These are phyloP conservation scores for Eidolon helvum DNA, from an alignment of 2,113 vertebrate genomes.

Conservation along the genomic window DNA sequence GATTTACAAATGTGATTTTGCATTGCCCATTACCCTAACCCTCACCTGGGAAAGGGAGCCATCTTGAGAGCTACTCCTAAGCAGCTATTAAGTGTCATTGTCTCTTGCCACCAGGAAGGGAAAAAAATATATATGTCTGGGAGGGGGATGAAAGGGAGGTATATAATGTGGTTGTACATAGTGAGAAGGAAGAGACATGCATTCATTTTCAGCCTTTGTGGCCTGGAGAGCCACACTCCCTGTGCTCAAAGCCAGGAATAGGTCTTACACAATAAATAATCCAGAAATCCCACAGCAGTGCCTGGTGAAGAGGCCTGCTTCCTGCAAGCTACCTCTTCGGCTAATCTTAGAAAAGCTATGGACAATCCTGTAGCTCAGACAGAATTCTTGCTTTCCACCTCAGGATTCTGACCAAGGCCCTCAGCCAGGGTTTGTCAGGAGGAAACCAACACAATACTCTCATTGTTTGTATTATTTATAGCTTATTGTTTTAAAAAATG, in stretches of 20 bases:
- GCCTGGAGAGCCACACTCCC: conserved; percentile 57
- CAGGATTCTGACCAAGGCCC: conserved; percentile 32
- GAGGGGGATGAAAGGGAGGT: too few species aligned
- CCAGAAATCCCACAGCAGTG: conserved; percentile 25
- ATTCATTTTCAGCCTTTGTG: conserved; percentile 60
- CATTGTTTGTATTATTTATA: conserved; percentile 76
- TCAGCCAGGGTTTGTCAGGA: conserved; percentile 14
- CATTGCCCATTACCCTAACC: conserved; percentile 24
- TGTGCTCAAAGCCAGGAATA: conserved; percentile 44
- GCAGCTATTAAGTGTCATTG: conserved; percentile 43
- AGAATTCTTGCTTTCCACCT: conserved; percentile 41
- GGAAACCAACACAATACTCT: conserved; percentile 72
- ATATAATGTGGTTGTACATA: conserved; percentile 14
- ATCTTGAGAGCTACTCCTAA: conserved; percentile 46
- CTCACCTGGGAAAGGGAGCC: conserved; percentile 23
- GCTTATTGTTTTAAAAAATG: conserved; percentile 67
- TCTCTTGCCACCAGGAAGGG: background rate
- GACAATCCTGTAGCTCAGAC: conserved; percentile 26
- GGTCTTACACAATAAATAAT: conserved; percentile 63
- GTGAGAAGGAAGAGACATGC: background rate
- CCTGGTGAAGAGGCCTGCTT: conserved; percentile 52
- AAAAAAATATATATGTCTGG: background rate
- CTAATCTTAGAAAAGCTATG: conserved; percentile 49
- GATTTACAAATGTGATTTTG: conserved; percentile 59
- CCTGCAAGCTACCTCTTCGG: conserved; percentile 11